phyloP scores from a whole-genome alignment of 2,888 invertebrate genomes.

The Oligia fasciuncula region DNA sequence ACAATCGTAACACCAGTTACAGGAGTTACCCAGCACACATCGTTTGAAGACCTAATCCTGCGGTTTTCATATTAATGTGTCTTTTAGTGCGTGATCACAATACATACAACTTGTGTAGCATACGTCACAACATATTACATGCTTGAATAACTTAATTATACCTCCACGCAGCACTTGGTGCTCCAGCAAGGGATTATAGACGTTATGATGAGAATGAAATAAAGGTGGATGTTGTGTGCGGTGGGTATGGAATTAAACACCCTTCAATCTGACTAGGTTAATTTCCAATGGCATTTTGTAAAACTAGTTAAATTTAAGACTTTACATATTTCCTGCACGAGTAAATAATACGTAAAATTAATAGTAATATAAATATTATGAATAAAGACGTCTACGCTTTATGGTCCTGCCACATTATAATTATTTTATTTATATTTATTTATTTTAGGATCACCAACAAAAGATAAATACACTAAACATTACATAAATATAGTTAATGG shows the following conservation, averaged over 20 bases:
- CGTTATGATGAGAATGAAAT: not conserved
- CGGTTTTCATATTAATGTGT: slow-evolving; percentile 34
- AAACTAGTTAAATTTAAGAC: not conserved
- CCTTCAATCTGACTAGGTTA: slow-evolving; percentile 10
- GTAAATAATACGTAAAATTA: not conserved
- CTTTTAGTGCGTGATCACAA: slow-evolving; percentile 8
- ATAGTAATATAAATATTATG: not conserved
- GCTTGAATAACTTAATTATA: slow-evolving; percentile 40
- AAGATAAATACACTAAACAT: too few relatives aligned
- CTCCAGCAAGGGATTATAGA: slow-evolving; percentile 16
- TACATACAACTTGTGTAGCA: slow-evolving; percentile 18
- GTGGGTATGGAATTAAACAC: not conserved
- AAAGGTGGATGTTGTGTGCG: not conserved
- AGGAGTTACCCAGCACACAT: not conserved
- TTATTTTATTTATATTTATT: too few relatives aligned
- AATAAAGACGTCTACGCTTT: not conserved
- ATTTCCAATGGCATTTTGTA: slow-evolving; percentile 38
- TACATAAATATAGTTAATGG: too few relatives aligned
- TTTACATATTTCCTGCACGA: not conserved
- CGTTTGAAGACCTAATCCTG: slow-evolving; percentile 9
- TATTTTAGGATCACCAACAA: too few relatives aligned
- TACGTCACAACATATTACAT: slow-evolving; percentile 30
- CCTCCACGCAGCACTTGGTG: not conserved
- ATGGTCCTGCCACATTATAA: not conserved
- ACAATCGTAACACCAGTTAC: not conserved